These are phyloP conservation scores for Amphiduros pacificus DNA, from an alignment of 2,888 invertebrate species.

Conservation along the genomic window DNA sequence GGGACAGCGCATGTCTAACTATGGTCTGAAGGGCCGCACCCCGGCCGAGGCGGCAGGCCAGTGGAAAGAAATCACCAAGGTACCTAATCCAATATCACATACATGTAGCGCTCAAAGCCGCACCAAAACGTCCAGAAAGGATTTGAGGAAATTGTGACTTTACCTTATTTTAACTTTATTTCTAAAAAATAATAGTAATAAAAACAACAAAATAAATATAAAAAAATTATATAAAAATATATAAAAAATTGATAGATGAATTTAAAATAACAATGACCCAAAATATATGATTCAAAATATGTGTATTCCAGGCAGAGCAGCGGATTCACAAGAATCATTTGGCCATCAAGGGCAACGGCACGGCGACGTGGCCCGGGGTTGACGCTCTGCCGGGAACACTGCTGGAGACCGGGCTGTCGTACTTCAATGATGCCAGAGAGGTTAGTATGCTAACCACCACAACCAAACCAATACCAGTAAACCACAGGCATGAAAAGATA, in stretches of 20 bases:
- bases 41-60: slow-evolving; percentile 37
- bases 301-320: slow-evolving; percentile 20
- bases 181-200: neutral
- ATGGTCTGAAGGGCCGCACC: slow-evolving; percentile 31
- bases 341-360: slow-evolving; percentile 32
- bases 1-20: slow-evolving; percentile 34
- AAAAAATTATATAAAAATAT: too few relatives aligned
- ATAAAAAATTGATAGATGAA: neutral
- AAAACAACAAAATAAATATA: too few relatives aligned
- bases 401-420: slow-evolving; percentile 16
- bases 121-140: too few relatives aligned
- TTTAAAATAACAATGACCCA: neutral
- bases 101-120: too few relatives aligned
- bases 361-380: slow-evolving; percentile 25
- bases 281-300: neutral
- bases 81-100: too few relatives aligned
- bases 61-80: slow-evolving; percentile 36
- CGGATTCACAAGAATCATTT: slow-evolving; percentile 33
- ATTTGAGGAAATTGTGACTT: too few relatives aligned
- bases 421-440: slow-evolving; percentile 3
- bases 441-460: slow-evolving; percentile 1
- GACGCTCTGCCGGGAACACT: slow-evolving; percentile 33
- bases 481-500: too few relatives aligned
- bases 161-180: neutral
- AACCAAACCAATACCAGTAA: too few relatives aligned